Evolutionary conservation across 2,888 invertebrate species (phyloP), one percentile per base, ranked within the genome.

Genomic region (Tyria jacobaeae): DNA sequence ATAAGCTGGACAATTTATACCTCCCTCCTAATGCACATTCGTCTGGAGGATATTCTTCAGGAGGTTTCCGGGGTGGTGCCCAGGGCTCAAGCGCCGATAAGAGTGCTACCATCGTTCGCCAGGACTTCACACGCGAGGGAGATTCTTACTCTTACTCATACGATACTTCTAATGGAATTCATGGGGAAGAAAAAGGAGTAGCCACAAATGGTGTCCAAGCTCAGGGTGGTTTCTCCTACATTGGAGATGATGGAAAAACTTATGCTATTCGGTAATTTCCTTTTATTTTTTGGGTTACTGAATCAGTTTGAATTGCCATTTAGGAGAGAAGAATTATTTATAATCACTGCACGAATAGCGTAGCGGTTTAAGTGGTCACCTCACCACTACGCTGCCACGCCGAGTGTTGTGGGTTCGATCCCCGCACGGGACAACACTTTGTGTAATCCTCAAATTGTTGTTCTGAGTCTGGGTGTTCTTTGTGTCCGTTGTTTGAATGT

Each of bases 111-210:
- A 89, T 92, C 39, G 83, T 94, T 58, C 89, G 92, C 27, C 89
- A 89, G 67, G 88, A 89, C 57, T 87, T 82, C 58, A 80, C 87
- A 41, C 90, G 90, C 60, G 85, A 93, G 76, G 92, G 91, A 62
- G 89, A 92, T 52, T 82, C 81, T 37, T 93, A 87, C 66, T 81
- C 89, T 0, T 93, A 89, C 49, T 84, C 87, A 56, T 93, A 83
- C 71, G 92, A 94, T 67, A 92, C 93, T 49, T 89, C 92, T 61
- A 93, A 93, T 64, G 93, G 93, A 2, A 92, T 94, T 44, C 78
- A 73, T 59, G 92, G 88, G 60, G 92, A 92, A 59, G 92, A 92
- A 58, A 89, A 73, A 64, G 93, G 92, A 31, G 88, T 91, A 2
- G 92, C 91, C 0, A 88, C 88, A 2, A 87, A 92, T 51, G 93